Conservation (phyloP, 2,113 vertebrate species). For the Nicator chloris region DNA sequence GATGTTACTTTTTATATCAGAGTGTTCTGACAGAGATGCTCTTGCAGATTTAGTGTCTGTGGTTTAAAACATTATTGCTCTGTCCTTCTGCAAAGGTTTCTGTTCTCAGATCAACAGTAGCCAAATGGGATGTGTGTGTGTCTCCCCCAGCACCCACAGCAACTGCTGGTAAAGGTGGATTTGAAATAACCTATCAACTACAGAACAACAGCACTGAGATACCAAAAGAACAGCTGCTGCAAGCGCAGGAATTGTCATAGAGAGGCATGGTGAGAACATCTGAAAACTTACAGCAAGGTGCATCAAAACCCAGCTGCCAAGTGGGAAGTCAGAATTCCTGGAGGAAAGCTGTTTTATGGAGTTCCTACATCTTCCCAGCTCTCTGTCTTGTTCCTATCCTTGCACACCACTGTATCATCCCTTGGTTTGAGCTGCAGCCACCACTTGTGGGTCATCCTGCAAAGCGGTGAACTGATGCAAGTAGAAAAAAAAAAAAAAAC, state of each 20-base stretch:
- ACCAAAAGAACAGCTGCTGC: not conserved
- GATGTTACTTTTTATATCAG: not conserved
- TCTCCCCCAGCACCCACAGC: not conserved
- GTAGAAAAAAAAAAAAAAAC: fast-evolving
- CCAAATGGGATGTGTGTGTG: not conserved
- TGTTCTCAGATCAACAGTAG: not conserved
- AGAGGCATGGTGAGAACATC: not conserved
- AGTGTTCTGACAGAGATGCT: not conserved
- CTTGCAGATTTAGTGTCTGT: not conserved
- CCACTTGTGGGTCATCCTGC: not conserved
- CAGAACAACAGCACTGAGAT: not conserved
- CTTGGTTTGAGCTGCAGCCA: not conserved
- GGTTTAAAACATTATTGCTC: not conserved
- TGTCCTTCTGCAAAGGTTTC: not conserved
- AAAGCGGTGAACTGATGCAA: not conserved
- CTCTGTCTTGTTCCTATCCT: not conserved
- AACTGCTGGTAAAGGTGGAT: not conserved
- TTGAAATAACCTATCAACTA: not conserved
- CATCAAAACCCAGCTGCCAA: not conserved
- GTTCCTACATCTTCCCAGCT: not conserved
- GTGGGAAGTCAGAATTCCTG: not conserved
- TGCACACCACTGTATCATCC: not conserved
- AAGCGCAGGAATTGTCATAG: not conserved
- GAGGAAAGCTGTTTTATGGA: not conserved
- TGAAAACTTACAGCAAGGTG: not conserved